Percentiles rank a stretch among this genome's conserved stretches.
These are phyloP conservation scores for Ctenopoma kingsleyae DNA, from an alignment of 2,797 vertebrate genomes.

Conservation along the genomic window DNA sequence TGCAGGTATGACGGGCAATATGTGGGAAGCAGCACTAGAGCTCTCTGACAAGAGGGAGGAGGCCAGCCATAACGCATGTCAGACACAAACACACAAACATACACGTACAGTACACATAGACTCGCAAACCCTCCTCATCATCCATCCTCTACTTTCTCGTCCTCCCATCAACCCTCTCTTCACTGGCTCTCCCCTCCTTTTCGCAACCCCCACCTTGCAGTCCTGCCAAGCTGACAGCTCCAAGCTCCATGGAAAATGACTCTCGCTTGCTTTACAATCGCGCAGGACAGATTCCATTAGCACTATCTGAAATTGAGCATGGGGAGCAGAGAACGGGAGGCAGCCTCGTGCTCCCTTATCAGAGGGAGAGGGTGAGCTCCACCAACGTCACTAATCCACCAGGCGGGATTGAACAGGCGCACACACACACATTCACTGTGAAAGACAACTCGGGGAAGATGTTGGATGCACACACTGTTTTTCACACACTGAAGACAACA, in stretches of 20 bases:
- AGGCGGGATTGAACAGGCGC: slow-evolving; percentile 63
- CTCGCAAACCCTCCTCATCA: slow-evolving; percentile 43
- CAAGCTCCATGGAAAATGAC: slow-evolving; percentile 99
- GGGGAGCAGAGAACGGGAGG: slow-evolving; percentile 87
- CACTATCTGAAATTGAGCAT: slow-evolving; percentile 98
- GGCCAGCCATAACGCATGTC: slow-evolving; percentile 35
- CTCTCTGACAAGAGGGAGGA: slow-evolving; percentile 62
- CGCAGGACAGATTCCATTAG: slow-evolving; percentile 99
- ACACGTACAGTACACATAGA: slow-evolving; percentile 36
- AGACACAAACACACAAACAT: slow-evolving; percentile 40
- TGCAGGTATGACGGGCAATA: slow-evolving; percentile 22
- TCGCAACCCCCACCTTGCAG: slow-evolving; percentile 41
- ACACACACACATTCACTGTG: slow-evolving; percentile 24
- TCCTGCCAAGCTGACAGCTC: slow-evolving; percentile 92
- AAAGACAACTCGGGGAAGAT: slow-evolving; percentile 52
- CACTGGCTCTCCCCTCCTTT: slow-evolving; percentile 60
- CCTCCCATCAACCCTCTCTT: slow-evolving; percentile 64
- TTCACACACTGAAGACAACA: slow-evolving; percentile 31
- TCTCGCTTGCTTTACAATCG: slow-evolving; percentile 98
- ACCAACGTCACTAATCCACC: slow-evolving; percentile 82
- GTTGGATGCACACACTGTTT: slow-evolving; percentile 21
- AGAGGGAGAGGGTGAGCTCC: slow-evolving; percentile 81
- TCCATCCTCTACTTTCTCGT: slow-evolving; percentile 74
- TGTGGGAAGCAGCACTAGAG: slow-evolving; percentile 51
- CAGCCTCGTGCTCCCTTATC: slow-evolving; percentile 88